Conservation (phyloP, 2,113 vertebrate species). For the Hydropotes inermis region DNA sequence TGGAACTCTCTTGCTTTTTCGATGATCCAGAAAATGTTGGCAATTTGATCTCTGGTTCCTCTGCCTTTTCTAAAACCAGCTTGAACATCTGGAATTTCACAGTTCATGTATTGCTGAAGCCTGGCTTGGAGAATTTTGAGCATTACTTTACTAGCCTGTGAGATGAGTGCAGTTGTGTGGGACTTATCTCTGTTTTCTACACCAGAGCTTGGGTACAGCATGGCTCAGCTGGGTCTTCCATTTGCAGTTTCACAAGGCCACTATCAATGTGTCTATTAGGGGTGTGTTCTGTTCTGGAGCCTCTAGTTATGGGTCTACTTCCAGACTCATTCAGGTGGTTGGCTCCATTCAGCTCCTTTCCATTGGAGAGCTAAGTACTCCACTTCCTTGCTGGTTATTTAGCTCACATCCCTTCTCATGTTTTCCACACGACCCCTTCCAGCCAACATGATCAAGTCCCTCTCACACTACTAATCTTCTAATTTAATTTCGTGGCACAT, state of each 20-base stretch:
- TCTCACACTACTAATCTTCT: background rate
- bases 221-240: background rate
- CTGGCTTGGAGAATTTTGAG: background rate
- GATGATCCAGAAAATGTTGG: background rate
- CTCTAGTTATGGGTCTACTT: background rate
- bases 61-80: background rate
- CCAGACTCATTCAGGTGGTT: background rate
- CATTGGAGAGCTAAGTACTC: background rate
- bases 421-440: background rate
- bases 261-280: too few species aligned
- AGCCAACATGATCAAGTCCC: background rate
- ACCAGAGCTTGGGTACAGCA: background rate
- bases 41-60: background rate
- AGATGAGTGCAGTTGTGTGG: background rate
- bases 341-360: background rate
- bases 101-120: background rate
- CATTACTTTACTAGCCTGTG: background rate
- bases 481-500: background rate
- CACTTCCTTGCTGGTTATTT: background rate
- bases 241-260: background rate
- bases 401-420: background rate
- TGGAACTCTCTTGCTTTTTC: background rate
- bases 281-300: background rate
- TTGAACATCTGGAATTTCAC: background rate
- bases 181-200: background rate